Evolutionary conservation across 2,888 invertebrate genomes (phyloP).

Genomic region (Melanchra persicariae): DNA sequence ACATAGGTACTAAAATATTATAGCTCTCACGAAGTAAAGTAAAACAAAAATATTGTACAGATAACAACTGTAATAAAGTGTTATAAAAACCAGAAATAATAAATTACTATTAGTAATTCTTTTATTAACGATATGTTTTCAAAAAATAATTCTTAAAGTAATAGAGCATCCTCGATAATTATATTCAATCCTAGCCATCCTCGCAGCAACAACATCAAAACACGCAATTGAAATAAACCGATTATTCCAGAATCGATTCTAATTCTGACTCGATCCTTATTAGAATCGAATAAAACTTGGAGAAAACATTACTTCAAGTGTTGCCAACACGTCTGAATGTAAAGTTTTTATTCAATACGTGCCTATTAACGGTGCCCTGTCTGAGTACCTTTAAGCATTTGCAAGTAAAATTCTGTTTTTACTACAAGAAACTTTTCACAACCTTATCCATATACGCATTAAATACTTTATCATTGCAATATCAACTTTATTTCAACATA

Average conservation of each 20-base stretch:
- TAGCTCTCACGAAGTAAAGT: too few species aligned
- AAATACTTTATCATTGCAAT: conserved; percentile 24
- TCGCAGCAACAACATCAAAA: neutral
- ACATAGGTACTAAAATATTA: too few species aligned
- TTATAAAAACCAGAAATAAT: neutral
- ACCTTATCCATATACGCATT: conserved; percentile 18
- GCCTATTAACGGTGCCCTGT: conserved; percentile 73
- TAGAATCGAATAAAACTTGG: conserved; percentile 43
- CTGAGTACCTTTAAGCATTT: conserved; percentile 74
- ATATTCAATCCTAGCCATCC: neutral
- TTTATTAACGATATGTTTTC: neutral
- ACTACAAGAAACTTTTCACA: conserved; percentile 62
- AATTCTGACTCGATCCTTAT: conserved; percentile 34
- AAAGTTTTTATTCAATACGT: conserved; percentile 74
- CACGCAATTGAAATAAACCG: neutral
- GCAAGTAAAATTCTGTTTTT: conserved; percentile 76
- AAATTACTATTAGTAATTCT: neutral
- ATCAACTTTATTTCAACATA: conserved; percentile 27
- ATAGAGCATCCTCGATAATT: neutral
- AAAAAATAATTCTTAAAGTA: neutral
- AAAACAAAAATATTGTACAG: too few species aligned
- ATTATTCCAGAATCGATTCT: conserved; percentile 20
- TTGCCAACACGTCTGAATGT: conserved; percentile 46
- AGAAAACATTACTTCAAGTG: conserved; percentile 37
- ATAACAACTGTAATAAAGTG: too few species aligned